A percentile compares a stretch with the other conserved stretches of the same genome.
Evolutionary conservation across 2,888 invertebrate species (phyloP).

Genomic region (Blastobasis lacticolella): DNA sequence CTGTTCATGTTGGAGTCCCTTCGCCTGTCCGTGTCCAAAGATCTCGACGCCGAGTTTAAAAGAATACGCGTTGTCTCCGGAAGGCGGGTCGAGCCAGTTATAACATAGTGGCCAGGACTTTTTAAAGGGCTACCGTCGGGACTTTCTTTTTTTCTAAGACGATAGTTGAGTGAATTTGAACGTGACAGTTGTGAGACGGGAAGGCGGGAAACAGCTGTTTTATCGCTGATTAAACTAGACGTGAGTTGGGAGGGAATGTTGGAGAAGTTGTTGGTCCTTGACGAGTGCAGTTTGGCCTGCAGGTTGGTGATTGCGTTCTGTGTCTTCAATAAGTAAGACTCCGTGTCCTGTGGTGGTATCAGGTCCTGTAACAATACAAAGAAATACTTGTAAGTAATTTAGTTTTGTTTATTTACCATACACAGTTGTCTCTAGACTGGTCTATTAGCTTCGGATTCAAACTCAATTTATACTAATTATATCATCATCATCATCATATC

Average conservation of each 20-base stretch:
- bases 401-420: too few species aligned
- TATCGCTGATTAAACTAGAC: constrained; percentile 60
- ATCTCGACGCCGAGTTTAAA: constrained; percentile 51
- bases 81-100: constrained; percentile 57
- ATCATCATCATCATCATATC: too few species aligned
- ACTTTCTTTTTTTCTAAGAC: constrained; percentile 52
- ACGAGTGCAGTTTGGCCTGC: constrained; percentile 46
- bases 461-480: too few species aligned
- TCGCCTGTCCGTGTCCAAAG: constrained; percentile 50
- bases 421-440: too few species aligned
- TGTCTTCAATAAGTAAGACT: constrained; percentile 73
- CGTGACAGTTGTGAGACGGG: constrained; percentile 63
- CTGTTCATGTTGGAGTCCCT: constrained; percentile 59
- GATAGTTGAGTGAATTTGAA: constrained; percentile 66
- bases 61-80: constrained; percentile 48
- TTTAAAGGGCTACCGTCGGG: constrained; percentile 55
- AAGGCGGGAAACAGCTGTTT: constrained; percentile 57
- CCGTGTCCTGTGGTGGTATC: constrained; percentile 67
- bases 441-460: too few species aligned
- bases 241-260: constrained; percentile 54
- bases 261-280: constrained; percentile 23
- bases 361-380: constrained; percentile 58
- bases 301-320: constrained; percentile 76
- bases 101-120: constrained; percentile 64
- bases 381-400: neutral